Evolutionary conservation across 2,113 vertebrate genomes (phyloP).

Genomic region (Mirza zaza): DNA sequence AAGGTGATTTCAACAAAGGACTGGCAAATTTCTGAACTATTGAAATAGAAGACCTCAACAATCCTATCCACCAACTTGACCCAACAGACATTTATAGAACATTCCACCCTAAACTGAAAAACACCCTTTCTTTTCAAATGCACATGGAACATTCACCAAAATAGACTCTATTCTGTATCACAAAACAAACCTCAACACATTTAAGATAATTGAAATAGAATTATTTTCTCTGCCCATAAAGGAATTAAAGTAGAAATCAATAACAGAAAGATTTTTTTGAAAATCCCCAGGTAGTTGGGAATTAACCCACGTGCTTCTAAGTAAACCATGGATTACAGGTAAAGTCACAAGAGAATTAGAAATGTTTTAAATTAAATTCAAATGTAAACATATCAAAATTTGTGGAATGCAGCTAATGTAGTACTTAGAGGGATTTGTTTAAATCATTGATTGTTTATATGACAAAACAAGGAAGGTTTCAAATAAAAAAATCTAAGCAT

Average conservation of each 20-base stretch:
- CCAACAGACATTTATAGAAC: neutral
- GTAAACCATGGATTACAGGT: neutral
- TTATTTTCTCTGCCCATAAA: neutral
- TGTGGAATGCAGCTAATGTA: neutral
- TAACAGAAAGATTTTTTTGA: conserved; percentile 1
- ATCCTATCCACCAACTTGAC: neutral
- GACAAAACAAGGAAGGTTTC: neutral
- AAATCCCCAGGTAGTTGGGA: neutral
- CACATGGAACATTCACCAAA: neutral
- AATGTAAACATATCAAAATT: neutral
- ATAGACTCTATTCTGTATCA: neutral
- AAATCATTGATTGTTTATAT: neutral
- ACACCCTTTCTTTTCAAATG: neutral
- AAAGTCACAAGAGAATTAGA: neutral
- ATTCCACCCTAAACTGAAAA: neutral
- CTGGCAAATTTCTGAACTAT: neutral
- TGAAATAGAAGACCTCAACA: neutral
- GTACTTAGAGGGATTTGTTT: neutral
- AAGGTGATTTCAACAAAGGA: neutral
- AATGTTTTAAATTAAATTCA: neutral
- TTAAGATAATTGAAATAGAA: neutral
- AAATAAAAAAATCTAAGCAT: neutral
- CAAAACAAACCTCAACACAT: neutral
- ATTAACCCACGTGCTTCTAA: neutral
- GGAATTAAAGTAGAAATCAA: neutral